These are phyloP conservation scores for Tipula vernalis DNA, from an alignment of 2,888 invertebrate genomes.

Conservation along the genomic window DNA sequence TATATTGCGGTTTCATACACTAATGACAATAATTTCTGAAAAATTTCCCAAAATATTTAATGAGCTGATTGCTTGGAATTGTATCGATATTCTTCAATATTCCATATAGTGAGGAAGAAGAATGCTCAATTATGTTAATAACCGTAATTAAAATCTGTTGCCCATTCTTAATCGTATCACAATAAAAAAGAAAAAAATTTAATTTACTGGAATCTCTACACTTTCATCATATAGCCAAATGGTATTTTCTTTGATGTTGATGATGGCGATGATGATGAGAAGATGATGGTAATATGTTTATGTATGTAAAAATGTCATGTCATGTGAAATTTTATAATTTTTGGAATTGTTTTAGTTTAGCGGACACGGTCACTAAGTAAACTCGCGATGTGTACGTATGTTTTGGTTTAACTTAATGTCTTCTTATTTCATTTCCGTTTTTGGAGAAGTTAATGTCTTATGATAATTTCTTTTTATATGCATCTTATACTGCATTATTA, in stretches of 20 bases:
- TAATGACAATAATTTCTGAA: not conserved
- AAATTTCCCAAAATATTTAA: not conserved
- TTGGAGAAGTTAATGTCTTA: not conserved
- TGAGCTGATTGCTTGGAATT: not conserved
- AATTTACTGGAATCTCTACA: not conserved
- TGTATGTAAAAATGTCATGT: not conserved
- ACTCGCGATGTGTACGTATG: not conserved
- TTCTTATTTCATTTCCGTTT: not conserved
- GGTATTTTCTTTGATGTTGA: not conserved
- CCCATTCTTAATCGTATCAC: not conserved
- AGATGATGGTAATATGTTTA: not conserved
- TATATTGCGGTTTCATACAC: not conserved
- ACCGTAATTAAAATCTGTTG: not conserved
- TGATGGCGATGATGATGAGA: not conserved
- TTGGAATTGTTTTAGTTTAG: not conserved
- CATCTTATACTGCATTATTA: not conserved
- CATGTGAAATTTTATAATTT: not conserved
- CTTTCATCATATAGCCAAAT: not conserved
- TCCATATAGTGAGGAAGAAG: not conserved
- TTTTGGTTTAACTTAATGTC: not conserved
- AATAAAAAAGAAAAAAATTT: not conserved
- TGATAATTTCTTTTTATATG: not conserved
- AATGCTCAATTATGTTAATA: not conserved
- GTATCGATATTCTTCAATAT: not conserved
- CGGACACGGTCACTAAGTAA: no score